Evolutionary conservation across 2,888 invertebrate species (phyloP), one percentile per base, ranked within the genome.

Genomic region (Oxystoma pomonae): DNA sequence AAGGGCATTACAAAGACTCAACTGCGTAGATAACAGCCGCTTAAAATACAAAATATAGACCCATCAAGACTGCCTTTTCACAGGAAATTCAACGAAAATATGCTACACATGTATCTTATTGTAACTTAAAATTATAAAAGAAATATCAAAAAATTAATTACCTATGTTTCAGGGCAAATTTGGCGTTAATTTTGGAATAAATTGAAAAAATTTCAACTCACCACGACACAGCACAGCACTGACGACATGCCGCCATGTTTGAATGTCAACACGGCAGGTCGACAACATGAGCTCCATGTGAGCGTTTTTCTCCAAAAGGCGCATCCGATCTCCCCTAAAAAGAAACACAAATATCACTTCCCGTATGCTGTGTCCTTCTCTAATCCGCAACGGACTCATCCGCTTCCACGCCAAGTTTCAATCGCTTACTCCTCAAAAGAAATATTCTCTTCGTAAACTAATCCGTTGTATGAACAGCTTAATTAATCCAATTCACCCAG

Each of bases 191-290:
- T 69, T 70, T 69, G 66, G 69, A 67, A 21, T 69, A 67, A 73
- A 74, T 72, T 74, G 69, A 65, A 66, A 70, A 73, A 76, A 74
- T 75, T 76, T 77, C 78, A 85, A 90, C 92, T 90, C 88, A 92
- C 92, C 92, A 92, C 92, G 91, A 92, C 91, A 92, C 92, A 92
- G 92, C 92, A 92, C 89, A 90, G 91, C 92, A 92, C 92, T 91
- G 91, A 90, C 90, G 91, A 91, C 92, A 91, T 90, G 90, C 91
- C 92, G 92, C 92, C 92, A 92, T 92, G 90, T 91, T 92, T 90
- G 35, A 89, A 89, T 90, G 90, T 90, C 89, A 90, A 89, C 84
- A 84, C 59, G 64, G 57, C 58, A 21, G 52, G 50, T 62, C 61
- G 58, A 63, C 62, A 64, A 62, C 58, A 59, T 55, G n/a, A n/a